Evolutionary conservation across 2,888 invertebrate genomes (phyloP), one percentile per base, ranked within the genome.

Genomic region (Hypolimnas misippus): DNA sequence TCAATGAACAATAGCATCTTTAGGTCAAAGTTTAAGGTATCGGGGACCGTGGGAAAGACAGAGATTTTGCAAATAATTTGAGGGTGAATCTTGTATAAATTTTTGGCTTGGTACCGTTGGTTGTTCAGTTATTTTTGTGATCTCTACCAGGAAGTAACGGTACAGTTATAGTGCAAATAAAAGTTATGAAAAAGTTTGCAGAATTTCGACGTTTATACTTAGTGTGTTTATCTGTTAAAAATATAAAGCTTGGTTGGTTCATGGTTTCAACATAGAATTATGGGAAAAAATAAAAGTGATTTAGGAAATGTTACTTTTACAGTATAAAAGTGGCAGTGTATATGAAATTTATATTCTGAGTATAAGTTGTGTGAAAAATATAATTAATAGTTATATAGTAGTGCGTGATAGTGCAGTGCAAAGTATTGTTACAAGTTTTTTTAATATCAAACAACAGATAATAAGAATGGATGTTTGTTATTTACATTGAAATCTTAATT

Each of bases 41-140:
- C 73, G 64, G 72, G 69, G 67, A 68, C 74, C 83, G 82, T 88
- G 86, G 79, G 87, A 89, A 86, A 74, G 67, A 70, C 51, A 55
- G 62, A 69, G 66, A 75, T 73, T 65, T 67, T 77, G 75, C 63
- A 71, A 71, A 69, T 75, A 75, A 65, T 71, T 66, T 70, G 71
- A 81, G 89, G 90, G 87, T 83, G 86, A 81, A 81, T 73, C 70
- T 73, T 73, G 78, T 90, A 89, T 89, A 91, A 76, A 89, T 78
- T 83, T 83, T 79, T 76, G 74, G 63, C 65, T 72, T 71, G 21
- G 19, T 77, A 77, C 75, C 73, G 70, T 80, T 79, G 68, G 51
- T 68, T 67, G 81, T 81, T 87, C 82, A 91, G 89, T 89, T 86
- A 84, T 77, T 75, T 78, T 75, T 70, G 76, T 73, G 78, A 79